Conservation (phyloP, 2,888 invertebrate genomes). For the Noctua fimbriata region DNA sequence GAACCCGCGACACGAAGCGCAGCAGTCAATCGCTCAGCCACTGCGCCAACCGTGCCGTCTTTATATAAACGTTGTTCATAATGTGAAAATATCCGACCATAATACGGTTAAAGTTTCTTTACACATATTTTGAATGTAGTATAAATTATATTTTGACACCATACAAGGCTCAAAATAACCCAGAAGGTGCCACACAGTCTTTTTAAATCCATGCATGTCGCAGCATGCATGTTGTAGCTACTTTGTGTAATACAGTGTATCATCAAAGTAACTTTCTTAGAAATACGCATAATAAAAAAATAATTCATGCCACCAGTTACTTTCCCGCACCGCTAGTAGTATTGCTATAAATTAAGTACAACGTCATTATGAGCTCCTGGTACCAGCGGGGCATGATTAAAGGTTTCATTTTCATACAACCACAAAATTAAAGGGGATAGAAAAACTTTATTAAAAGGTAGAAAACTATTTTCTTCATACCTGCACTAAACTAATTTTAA, state of each 20-base stretch:
- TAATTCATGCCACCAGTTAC: conserved; percentile 18
- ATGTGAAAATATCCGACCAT: not conserved
- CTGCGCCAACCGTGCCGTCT: no score
- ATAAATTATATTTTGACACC: not conserved
- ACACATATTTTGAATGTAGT: not conserved
- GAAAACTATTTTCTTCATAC: conserved; percentile 6
- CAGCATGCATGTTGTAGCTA: no score
- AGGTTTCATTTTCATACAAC: conserved; percentile 49
- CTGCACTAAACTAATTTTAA: not conserved
- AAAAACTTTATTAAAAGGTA: conserved; percentile 28
- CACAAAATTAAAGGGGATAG: conserved; percentile 33
- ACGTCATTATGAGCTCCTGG: conserved; percentile 69
- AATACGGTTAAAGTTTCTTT: not conserved
- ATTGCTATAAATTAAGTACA: conserved; percentile 63
- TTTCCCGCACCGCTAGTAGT: conserved; percentile 29
- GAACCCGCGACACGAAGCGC: no score
- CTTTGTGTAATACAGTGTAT: not conserved
- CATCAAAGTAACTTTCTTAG: conserved; percentile 8
- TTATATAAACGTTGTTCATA: not conserved
- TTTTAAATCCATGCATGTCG: not conserved
- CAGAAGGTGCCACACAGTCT: not conserved
- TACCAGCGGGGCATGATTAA: conserved; percentile 59
- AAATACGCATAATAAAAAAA: conserved; percentile 11
- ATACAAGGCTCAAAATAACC: not conserved
- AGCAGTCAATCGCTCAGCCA: no score